Evolutionary conservation across 2,113 vertebrate genomes (phyloP), one percentile per base, ranked within the genome.

Genomic region (Centropristis striata): DNA sequence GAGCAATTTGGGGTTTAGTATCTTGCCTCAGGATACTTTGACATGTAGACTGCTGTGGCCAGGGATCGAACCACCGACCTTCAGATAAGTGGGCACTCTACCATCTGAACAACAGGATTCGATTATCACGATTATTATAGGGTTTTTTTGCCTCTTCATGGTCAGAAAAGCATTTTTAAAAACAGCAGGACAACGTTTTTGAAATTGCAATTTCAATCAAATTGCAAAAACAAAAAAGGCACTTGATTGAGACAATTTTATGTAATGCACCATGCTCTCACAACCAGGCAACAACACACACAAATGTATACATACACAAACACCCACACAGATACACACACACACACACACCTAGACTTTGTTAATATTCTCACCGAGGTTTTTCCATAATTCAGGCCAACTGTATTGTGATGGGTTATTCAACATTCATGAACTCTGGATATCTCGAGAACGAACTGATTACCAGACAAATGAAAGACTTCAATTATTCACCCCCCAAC

Each of bases 361-460:
- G 97, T 99, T 99, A 98, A 98, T 98, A 99, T 99, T 99, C 98
- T 95, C 94, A 88, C 94, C 94, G 95, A 93, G 92, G 93, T 93
- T 97, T 97, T 99, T 97, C 91, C 97, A 99, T 99, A 99, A 99
- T 99, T 99, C 97, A 99, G 97, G 96, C 95, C 96, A 97, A 98
- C 96, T 97, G 96, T 96, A 97, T 96, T 96, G 96, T 98, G 97
- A 98, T 98, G 97, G 97, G 97, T 98, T 97, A 99, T 99, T 99
- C 98, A 99, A 99, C 98, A 99, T 99, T 99, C 98, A 99, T 99
- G 98, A 99, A 98, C 96, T 96, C 96, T 96, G 97, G 96, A 98
- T 98, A 97, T 97, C 97, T 98, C 94, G 96, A 97, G 96, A 99
- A 97, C 91, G 96, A 95, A 95, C 96, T 98, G 97, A 99, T 99